Base-by-base conservation (phyloP, 2,797 vertebrate genomes). In the Lophura swinhoii region DNA sequence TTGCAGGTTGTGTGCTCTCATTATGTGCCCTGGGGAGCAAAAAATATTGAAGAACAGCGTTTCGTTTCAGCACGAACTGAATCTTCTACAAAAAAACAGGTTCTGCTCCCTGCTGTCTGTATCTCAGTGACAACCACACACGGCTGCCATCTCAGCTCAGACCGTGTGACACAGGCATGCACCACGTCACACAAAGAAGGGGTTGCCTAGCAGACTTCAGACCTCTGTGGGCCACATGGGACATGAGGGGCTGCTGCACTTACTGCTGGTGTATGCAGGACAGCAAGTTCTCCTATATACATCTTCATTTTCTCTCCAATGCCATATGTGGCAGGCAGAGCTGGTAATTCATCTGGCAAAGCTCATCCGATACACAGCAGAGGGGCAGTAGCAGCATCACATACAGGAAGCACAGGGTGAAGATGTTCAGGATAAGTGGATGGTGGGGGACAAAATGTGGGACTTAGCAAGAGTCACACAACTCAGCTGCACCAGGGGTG, bases 221-320 rank as follows among this genome's bases (percentile, higher is more conserved):
- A 35, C 31, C 33, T 1, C 4, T 3, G 2, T 20, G 44, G 29
- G 49, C n/a, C 39, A 79, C 7, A 0, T 1, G 28, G 74, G 59
- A 78, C 17, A 10, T 18, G 39, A 71, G 17, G 39, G 39, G 70
- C 49, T 79, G 46, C 56, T 70, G 74, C 55, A 6, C 46, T 28
- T 24, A 41, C 26, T 92, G 60, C 71, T 79, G 18, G 13, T 10
- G 12, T 55, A 15, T 21, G 35, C 6, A 15, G 56, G 48, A 49
- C 23, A 68, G 33, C 16, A 26, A 43, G 28, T 48, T 59, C 29
- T 83, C 33, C 53, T 31, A 22, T 4, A 1, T 26, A 13, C 21
- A 51, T 44, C 35, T 35, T 60, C 20, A 18, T 33, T 79, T 67
- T 60, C 35, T 60, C 41, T 83, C 39, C 1, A 0, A 1, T 29